Percentiles rank a stretch among this genome's conserved stretches.
These are phyloP conservation scores for Brachypalpus laphriformis DNA, from an alignment of 2,888 invertebrate species.

Conservation along the genomic window DNA sequence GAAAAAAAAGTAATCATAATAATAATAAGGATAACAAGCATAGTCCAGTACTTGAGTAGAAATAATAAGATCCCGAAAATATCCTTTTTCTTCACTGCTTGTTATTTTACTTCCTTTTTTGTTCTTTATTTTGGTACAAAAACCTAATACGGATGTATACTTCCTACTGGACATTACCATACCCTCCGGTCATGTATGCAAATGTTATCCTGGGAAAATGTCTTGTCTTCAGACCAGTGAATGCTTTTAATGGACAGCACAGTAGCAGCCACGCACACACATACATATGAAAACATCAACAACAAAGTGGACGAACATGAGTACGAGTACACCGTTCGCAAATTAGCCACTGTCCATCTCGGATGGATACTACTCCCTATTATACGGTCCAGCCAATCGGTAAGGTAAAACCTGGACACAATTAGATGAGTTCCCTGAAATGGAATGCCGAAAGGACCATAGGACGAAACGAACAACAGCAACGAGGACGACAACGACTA, in stretches of 20 bases:
- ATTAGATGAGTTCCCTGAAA: slow-evolving; percentile 73
- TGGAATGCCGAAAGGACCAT: slow-evolving; percentile 71
- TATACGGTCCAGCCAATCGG: slow-evolving; percentile 67
- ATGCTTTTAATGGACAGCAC: slow-evolving; percentile 65
- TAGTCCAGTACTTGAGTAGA: slow-evolving; percentile 44
- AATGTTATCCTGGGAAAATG: slow-evolving; percentile 71
- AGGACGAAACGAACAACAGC: slow-evolving; percentile 58
- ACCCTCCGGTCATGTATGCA: slow-evolving; percentile 64
- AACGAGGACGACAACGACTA: slow-evolving; percentile 41
- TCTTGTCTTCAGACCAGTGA: slow-evolving; percentile 72
- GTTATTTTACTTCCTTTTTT: slow-evolving; percentile 37
- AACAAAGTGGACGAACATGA: slow-evolving; percentile 65
- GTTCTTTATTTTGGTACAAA: slow-evolving; percentile 12
- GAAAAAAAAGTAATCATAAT: slow-evolving; percentile 29
- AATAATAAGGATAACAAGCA: slow-evolving; percentile 53
- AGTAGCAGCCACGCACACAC: slow-evolving; percentile 6
- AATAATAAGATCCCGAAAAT: slow-evolving; percentile 71
- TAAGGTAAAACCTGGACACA: slow-evolving; percentile 73
- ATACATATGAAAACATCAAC: slow-evolving; percentile 40
- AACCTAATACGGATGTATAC: slow-evolving; percentile 56
- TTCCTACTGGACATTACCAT: slow-evolving; percentile 59
- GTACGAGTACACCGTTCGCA: slow-evolving; percentile 69
- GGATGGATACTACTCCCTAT: slow-evolving; percentile 48
- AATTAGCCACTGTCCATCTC: slow-evolving; percentile 73
- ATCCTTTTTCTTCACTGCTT: slow-evolving; percentile 63